These are phyloP conservation scores for Podiceps cristatus DNA, from an alignment of 2,113 vertebrate species.

Conservation along the genomic window DNA sequence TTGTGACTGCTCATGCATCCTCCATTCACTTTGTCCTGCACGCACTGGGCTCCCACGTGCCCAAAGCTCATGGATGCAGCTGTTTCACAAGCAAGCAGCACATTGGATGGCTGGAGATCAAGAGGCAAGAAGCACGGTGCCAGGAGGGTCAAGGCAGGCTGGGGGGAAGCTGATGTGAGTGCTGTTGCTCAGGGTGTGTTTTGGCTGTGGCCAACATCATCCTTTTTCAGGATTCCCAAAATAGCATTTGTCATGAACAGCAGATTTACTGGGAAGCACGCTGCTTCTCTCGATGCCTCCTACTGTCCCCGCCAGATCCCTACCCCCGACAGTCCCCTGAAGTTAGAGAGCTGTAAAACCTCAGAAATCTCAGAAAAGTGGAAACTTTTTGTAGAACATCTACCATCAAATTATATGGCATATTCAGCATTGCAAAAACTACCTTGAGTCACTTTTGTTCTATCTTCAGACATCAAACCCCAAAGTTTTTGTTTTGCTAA, in stretches of 20 bases:
- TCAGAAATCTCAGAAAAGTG: neutral
- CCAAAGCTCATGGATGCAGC: neutral
- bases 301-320: neutral
- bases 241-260: neutral
- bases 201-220: neutral
- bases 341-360: neutral
- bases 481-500: neutral
- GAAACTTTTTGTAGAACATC: neutral
- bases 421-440: neutral
- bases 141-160: neutral
- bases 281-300: neutral
- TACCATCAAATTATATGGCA: neutral
- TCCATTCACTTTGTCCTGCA: neutral
- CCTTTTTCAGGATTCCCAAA: neutral
- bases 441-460: neutral
- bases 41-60: neutral
- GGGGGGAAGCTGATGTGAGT: neutral
- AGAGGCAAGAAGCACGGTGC: neutral
- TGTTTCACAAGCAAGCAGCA: neutral
- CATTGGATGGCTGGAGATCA: neutral
- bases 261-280: neutral
- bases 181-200: neutral
- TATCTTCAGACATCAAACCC: neutral
- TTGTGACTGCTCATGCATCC: neutral
- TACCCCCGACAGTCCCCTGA: neutral